A percentile compares a stretch with the other conserved stretches of the same genome.
Conservation (phyloP, 2,113 vertebrate species). For the Dromiciops gliroides region DNA sequence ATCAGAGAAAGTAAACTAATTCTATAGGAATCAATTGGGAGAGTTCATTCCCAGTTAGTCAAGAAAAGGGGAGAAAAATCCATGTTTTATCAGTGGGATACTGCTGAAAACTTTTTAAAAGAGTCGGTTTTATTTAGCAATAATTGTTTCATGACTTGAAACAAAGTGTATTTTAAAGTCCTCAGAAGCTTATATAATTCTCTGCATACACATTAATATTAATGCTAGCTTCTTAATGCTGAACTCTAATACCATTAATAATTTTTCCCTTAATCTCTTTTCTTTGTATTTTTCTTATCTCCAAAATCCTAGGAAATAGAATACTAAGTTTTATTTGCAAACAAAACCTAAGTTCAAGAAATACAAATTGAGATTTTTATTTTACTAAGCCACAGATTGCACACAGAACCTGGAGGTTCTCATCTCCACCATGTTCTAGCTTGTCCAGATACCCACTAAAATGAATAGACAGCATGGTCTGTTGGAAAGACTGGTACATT, state of each 20-base stretch:
- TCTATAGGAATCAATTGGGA: not conserved
- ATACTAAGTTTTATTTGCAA: slow-evolving; percentile 34
- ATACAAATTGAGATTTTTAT: not conserved
- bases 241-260: not conserved
- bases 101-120: not conserved
- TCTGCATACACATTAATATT: slow-evolving; percentile 9
- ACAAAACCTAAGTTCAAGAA: slow-evolving; percentile 10
- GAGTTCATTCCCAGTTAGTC: not conserved
- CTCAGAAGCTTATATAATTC: not conserved
- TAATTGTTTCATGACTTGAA: not conserved
- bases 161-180: slow-evolving; percentile 9
- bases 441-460: not conserved
- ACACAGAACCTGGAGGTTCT: not conserved
- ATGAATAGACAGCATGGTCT: not conserved
- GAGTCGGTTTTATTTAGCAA: not conserved
- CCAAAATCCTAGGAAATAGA: slow-evolving; percentile 11
- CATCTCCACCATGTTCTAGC: not conserved
- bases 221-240: slow-evolving; percentile 33
- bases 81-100: not conserved
- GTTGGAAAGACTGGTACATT: not conserved
- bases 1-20: not conserved
- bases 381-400: not conserved
- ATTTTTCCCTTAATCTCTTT: not conserved
- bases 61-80: not conserved
- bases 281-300: slow-evolving; percentile 22